A percentile compares a stretch with the other conserved stretches of the same genome.
phyloP scores from a whole-genome alignment of 2,113 vertebrate genomes.

The Rhineura floridana region DNA sequence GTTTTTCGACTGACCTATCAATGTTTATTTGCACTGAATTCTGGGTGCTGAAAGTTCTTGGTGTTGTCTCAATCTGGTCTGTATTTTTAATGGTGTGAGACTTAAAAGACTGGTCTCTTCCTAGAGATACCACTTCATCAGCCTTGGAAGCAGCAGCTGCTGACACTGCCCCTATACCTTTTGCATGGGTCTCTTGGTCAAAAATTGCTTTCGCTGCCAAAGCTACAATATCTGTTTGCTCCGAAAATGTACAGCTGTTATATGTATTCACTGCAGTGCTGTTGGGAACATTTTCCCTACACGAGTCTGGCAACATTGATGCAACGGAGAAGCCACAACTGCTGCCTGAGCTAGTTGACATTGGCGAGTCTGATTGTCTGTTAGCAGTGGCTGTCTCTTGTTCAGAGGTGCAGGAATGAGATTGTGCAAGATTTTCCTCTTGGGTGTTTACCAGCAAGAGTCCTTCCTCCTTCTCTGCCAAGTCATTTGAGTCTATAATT shows the following conservation, averaged over 20 bases:
- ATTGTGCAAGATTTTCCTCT: conserved; percentile 73
- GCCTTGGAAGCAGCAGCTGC: conserved; percentile 67
- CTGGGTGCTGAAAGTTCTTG: conserved; percentile 75
- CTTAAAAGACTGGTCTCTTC: conserved; percentile 75
- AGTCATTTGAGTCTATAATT: conserved; percentile 57
- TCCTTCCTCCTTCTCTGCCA: conserved; percentile 74
- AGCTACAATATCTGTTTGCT: conserved; percentile 94
- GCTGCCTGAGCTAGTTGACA: conserved; percentile 85
- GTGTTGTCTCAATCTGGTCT: conserved; percentile 72
- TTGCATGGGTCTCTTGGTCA: conserved; percentile 89
- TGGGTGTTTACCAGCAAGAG: conserved; percentile 73
- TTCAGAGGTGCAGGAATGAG: conserved; percentile 83
- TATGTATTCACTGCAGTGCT: conserved; percentile 78
- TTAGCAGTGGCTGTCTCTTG: conserved; percentile 79
- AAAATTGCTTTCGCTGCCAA: conserved; percentile 91
- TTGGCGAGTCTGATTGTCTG: conserved; percentile 88
- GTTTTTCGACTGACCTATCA: conserved; percentile 78
- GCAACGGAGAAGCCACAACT: conserved; percentile 94
- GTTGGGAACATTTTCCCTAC: conserved; percentile 75
- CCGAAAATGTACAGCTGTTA: conserved; percentile 87
- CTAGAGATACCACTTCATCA: conserved; percentile 73
- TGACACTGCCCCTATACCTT: conserved; percentile 70
- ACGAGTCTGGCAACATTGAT: conserved; percentile 89
- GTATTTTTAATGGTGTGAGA: conserved; percentile 69
- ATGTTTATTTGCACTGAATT: conserved; percentile 66